phyloP scores from a whole-genome alignment of 2,113 vertebrate genomes.

The Pollimyrus isidori region DNA sequence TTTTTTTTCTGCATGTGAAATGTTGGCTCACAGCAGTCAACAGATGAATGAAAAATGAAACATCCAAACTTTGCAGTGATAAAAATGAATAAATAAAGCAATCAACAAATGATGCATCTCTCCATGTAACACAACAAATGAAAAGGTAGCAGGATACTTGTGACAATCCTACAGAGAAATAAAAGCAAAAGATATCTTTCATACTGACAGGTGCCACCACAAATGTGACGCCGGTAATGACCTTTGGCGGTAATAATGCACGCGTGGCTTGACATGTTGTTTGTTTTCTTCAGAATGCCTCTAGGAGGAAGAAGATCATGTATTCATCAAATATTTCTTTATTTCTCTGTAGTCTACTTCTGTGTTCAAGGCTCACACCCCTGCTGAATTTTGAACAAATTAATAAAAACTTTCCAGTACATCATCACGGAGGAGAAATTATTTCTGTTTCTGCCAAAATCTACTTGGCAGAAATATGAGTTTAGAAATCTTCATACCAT shows the following conservation, averaged over 20 bases:
- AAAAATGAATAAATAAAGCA: conserved; percentile 2
- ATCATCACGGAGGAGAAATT: neutral
- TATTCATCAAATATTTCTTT: neutral
- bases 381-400: neutral
- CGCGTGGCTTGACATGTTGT: neutral
- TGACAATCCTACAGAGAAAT: neutral
- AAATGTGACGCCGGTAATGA: neutral
- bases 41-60: neutral
- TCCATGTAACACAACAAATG: neutral
- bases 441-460: neutral
- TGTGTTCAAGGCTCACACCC: neutral
- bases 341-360: neutral
- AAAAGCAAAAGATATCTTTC: neutral
- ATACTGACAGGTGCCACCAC: neutral
- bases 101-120: neutral
- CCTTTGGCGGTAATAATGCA: neutral
- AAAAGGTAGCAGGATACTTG: neutral
- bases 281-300: neutral
- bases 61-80: neutral
- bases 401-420: neutral
- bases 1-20: neutral
- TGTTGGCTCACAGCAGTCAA: neutral
- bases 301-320: neutral
- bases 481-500: neutral
- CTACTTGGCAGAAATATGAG: neutral